Percentiles rank a stretch among this genome's conserved stretches.
phyloP scores from a whole-genome alignment of 1,140 invertebrate genomes.

The Heliconius eleuchia region DNA sequence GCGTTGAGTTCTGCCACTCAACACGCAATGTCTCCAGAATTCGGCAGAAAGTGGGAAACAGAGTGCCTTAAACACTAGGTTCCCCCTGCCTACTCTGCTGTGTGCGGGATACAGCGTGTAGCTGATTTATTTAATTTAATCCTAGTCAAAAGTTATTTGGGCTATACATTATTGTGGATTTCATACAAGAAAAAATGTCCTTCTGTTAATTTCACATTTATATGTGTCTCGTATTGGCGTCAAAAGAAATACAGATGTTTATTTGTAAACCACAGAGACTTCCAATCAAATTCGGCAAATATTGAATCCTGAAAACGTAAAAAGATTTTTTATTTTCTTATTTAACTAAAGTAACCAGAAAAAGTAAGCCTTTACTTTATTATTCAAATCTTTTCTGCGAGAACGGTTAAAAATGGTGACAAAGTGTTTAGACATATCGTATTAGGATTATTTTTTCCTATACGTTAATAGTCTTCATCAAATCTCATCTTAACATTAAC shows the following conservation, averaged over 20 bases:
- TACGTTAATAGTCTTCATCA: no score
- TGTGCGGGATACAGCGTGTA: no score
- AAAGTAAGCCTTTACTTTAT: not conserved
- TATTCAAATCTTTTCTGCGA: not conserved
- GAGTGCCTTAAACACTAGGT: no score
- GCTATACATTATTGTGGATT: not conserved
- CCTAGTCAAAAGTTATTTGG: not conserved
- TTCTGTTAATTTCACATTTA: not conserved
- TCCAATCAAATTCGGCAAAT: not conserved
- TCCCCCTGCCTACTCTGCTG: no score
- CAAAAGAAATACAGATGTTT: not conserved
- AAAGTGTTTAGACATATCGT: not conserved
- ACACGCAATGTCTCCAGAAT: no score
- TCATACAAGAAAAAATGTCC: not conserved
- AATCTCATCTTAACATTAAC: no score
- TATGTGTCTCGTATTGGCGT: not conserved
- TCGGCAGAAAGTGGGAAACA: no score
- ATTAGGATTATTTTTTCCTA: no score
- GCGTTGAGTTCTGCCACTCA: no score
- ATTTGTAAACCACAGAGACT: conserved; percentile 4
- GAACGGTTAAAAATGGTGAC: not conserved
- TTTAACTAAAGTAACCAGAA: conserved; percentile 6
- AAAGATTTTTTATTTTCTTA: not conserved
- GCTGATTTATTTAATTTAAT: no score
- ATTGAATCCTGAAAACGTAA: not conserved